A percentile compares a stretch with the other conserved stretches of the same genome.
phyloP scores from a whole-genome alignment of 1,140 invertebrate genomes.

The Panagrolaimus sp. region DNA sequence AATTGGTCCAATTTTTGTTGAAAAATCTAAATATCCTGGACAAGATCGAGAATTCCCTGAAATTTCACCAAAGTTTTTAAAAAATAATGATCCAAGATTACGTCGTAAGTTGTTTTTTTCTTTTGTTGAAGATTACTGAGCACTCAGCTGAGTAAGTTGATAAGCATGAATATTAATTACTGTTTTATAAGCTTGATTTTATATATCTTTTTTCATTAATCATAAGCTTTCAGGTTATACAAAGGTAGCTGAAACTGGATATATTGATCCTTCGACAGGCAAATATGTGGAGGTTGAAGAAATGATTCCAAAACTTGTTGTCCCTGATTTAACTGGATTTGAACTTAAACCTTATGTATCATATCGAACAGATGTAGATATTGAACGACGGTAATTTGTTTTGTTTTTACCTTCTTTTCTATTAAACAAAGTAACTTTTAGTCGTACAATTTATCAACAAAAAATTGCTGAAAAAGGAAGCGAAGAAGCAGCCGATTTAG shows the following conservation, averaged over 20 bases:
- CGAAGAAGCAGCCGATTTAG: conserved; percentile 35
- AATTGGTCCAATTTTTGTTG: conserved; percentile 44
- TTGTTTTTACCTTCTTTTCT: neutral
- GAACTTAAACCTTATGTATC: conserved; percentile 86
- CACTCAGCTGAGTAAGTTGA: no score
- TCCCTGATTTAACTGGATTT: conserved; percentile 74
- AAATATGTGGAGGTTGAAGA: conserved; percentile 71
- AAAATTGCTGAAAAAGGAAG: conserved; percentile 39
- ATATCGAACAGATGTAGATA: conserved; percentile 65
- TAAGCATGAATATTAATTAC: no score
- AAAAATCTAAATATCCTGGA: conserved; percentile 45
- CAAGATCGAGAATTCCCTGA: conserved; percentile 53
- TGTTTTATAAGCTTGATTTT: conserved; percentile 8
- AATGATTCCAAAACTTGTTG: conserved; percentile 83
- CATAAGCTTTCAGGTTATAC: conserved; percentile 43
- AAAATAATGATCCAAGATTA: conserved; percentile 33
- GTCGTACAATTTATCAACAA: conserved; percentile 23
- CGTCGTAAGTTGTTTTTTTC: conserved; percentile 22
- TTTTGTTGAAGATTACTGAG: no score
- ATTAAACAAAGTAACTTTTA: no score
- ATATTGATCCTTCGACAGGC: conserved; percentile 53
- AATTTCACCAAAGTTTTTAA: conserved; percentile 44
- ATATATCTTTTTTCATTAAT: neutral
- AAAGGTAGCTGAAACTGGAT: conserved; percentile 46
- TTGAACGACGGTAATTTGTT: conserved; percentile 43